Conservation (phyloP, 2,113 vertebrate genomes). For the Leptodactylus fuscus region DNA sequence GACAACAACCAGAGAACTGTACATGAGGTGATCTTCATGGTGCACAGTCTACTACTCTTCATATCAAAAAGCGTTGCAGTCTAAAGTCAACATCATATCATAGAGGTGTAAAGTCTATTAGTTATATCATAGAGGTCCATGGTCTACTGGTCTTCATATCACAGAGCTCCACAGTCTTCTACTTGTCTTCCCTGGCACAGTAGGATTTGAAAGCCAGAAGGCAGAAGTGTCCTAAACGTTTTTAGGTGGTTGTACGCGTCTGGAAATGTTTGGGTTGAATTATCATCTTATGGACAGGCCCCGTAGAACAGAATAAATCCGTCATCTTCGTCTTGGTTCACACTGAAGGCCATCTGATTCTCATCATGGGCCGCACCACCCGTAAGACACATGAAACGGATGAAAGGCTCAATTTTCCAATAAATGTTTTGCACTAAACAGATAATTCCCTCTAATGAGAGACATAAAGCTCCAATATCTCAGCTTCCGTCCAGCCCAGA, state of each 20-base stretch:
- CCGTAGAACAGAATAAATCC: background rate
- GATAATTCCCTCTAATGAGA: conserved; percentile 3
- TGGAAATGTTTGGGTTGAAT: background rate
- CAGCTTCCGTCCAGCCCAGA: background rate
- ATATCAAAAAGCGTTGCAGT: no score
- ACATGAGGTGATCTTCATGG: background rate
- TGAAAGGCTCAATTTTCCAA: background rate
- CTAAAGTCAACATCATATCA: no score
- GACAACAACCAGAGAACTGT: no score
- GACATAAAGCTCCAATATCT: background rate
- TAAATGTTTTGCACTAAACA: conserved; percentile 1
- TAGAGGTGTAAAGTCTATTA: no score
- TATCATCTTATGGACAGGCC: background rate
- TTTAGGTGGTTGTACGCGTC: background rate
- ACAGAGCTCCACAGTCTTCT: background rate
- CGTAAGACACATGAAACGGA: background rate
- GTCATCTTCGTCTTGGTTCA: background rate
- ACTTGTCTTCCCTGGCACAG: background rate
- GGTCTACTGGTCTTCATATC: no score
- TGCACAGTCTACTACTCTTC: no score
- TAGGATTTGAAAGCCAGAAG: background rate
- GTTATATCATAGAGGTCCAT: no score
- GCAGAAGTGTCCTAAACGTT: background rate
- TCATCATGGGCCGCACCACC: background rate
- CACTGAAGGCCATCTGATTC: background rate